Base-by-base conservation (phyloP, 2,113 vertebrate species). In the Chloropsis hardwickii region DNA sequence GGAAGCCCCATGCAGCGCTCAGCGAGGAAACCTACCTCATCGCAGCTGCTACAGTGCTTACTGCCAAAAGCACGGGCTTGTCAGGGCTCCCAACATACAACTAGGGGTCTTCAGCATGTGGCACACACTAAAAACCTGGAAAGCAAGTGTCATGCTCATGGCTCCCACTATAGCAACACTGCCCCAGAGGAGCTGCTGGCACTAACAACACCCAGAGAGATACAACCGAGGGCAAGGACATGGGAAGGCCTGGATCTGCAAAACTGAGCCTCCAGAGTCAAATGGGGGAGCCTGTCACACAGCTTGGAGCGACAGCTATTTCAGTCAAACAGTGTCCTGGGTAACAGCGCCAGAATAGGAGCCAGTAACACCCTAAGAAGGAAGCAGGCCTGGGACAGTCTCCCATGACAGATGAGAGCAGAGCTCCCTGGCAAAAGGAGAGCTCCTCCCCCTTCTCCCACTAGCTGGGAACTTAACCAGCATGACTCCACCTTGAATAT, bases 1-100 rank as follows among this genome's bases (percentile, higher is more conserved):
- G 72, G 72, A 92, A 96, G 76, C 88, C 78, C 76, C 80, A 80
- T 5, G 0, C 48, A 73, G 79, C 3, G 0, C 56, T 81, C 4
- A 4, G 69, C 67, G 73, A 91, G 81, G 87, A 91, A 92, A 91
- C 76, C 84, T 89, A 92, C 93, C 94, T 94, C 92, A 93, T 86
- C 64, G 71, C 90, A 93, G 94, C 90, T 91, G 94, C 71, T 84
- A 92, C 87, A 71, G 74, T 0, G 17, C 92, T 89, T 85, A 83
- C 82, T 86, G 94, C 82, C 94, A 90, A 96, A 84, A 73, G 67
- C 61, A 79, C 16, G 50, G 61, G 61, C 82, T 85, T 83, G 79
- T 57, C 92, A 92, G 77, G 86, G 88, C 74, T 84, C 88, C 73
- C 50, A 37, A 76, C 70, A 86, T 79, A 92, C 81, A 81, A 81